Conservation (phyloP, 2,888 invertebrate genomes). For the Lordiphosa andalusiaca region DNA sequence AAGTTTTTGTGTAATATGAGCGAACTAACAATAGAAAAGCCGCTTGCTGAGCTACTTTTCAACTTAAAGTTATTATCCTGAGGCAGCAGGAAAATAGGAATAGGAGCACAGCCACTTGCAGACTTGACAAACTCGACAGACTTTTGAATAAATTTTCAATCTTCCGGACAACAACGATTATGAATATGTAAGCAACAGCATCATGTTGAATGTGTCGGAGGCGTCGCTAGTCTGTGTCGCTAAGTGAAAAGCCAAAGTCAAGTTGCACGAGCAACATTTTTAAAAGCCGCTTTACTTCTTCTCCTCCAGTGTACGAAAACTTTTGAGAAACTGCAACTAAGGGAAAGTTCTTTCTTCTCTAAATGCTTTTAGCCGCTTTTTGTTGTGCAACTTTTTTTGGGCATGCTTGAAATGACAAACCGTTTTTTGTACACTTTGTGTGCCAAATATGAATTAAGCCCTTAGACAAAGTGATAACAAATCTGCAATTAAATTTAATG, state of each 20-base stretch:
- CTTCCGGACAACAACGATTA: conserved; percentile 50
- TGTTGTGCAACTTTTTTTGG: conserved; percentile 22
- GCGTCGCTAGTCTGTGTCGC: conserved; percentile 33
- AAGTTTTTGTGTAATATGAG: conserved; percentile 22
- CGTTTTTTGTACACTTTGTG: conserved; percentile 1
- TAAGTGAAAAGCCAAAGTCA: conserved; percentile 60
- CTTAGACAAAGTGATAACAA: conserved; percentile 67
- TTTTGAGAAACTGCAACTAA: conserved; percentile 41
- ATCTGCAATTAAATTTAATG: conserved; percentile 67
- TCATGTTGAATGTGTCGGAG: conserved; percentile 52
- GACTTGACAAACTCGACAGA: conserved; percentile 48
- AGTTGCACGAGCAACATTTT: conserved; percentile 58
- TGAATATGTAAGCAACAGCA: conserved; percentile 64
- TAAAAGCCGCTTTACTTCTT: conserved; percentile 68
- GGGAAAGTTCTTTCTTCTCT: conserved; percentile 37
- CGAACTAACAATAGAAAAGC: conserved; percentile 52
- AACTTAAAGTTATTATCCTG: conserved; percentile 62
- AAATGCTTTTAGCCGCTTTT: conserved; percentile 66
- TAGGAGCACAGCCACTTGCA: conserved; percentile 30
- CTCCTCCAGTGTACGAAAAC: conserved; percentile 46
- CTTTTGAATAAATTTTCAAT: conserved; percentile 69
- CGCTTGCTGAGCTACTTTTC: conserved; percentile 61
- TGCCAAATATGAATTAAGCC: conserved; percentile 52
- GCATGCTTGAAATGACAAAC: conserved; percentile 24
- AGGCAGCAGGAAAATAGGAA: conserved; percentile 18